Percentiles rank a stretch among this genome's conserved stretches.
Conservation (phyloP, 2,888 invertebrate species). For the Lasioglossum villosulum region DNA sequence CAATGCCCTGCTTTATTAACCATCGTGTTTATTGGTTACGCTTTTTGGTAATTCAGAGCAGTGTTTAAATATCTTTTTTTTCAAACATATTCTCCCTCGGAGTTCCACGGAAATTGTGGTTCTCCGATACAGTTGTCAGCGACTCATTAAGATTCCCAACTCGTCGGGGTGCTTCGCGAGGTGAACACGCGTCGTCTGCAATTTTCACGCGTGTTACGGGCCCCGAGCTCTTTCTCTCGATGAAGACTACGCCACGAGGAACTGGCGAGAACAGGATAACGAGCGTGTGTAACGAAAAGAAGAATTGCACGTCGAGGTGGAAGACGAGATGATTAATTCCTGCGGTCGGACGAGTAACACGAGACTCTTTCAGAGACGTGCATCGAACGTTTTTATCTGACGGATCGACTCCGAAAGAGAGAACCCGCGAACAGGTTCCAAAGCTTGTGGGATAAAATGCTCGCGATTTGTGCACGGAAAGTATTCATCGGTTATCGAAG, state of each 20-base stretch:
- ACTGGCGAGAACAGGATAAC: constrained; percentile 47
- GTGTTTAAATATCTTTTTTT: neutral
- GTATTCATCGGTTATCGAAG: neutral
- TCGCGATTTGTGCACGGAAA: constrained; percentile 1
- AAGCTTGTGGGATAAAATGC: neutral
- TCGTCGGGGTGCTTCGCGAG: neutral
- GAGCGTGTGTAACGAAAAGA: constrained; percentile 39
- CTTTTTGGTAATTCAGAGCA: neutral
- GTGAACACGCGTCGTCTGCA: neutral
- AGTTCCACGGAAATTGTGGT: neutral
- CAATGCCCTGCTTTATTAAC: constrained; percentile 34
- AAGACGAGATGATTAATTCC: constrained; percentile 72
- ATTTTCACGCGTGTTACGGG: constrained; percentile 14
- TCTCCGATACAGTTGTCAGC: neutral
- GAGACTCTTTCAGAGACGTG: constrained; percentile 49
- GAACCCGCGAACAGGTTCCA: constrained; percentile 66
- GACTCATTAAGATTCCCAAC: neutral
- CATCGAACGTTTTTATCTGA: constrained; percentile 49
- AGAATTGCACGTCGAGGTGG: constrained; percentile 30
- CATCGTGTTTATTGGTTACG: neutral
- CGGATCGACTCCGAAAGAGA: constrained; percentile 45
- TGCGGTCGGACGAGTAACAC: constrained; percentile 68
- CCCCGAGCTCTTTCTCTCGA: neutral
- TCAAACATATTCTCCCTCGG: neutral
- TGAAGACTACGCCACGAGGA: neutral